Evolutionary conservation across 2,797 vertebrate species (phyloP).

Genomic region (Petrocephalus sullivani): DNA sequence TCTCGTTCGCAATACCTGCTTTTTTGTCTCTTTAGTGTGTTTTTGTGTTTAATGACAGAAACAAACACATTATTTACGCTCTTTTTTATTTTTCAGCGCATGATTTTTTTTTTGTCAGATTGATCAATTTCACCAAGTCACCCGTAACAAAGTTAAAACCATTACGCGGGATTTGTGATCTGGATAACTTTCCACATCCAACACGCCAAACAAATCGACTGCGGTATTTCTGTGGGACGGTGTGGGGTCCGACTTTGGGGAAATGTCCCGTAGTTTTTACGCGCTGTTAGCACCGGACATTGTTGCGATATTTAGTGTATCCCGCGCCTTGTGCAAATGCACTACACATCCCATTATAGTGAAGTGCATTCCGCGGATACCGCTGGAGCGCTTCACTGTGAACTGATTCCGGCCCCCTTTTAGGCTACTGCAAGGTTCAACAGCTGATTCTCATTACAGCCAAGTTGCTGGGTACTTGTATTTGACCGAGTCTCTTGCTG

Average conservation of each 20-base stretch:
- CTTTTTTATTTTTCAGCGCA: neutral
- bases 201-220: slow-evolving; percentile 10
- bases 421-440: neutral
- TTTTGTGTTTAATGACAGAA: neutral
- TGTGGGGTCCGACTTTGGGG: slow-evolving; percentile 6
- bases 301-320: slow-evolving; percentile 12
- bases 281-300: slow-evolving; percentile 10
- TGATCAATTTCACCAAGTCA: neutral
- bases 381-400: neutral
- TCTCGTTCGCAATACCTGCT: neutral
- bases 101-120: neutral
- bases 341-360: slow-evolving; percentile 5
- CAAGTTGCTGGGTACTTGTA: neutral
- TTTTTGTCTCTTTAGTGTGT: neutral
- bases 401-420: neutral
- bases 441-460: neutral
- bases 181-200: slow-evolving; percentile 17
- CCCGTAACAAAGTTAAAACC: neutral
- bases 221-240: neutral
- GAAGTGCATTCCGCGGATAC: neutral
- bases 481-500: neutral
- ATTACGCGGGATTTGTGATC: neutral
- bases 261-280: slow-evolving; percentile 13
- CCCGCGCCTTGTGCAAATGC: neutral
- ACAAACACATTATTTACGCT: neutral